phyloP scores from a whole-genome alignment of 2,888 invertebrate species.

The Glyphotaelius pellucidus region DNA sequence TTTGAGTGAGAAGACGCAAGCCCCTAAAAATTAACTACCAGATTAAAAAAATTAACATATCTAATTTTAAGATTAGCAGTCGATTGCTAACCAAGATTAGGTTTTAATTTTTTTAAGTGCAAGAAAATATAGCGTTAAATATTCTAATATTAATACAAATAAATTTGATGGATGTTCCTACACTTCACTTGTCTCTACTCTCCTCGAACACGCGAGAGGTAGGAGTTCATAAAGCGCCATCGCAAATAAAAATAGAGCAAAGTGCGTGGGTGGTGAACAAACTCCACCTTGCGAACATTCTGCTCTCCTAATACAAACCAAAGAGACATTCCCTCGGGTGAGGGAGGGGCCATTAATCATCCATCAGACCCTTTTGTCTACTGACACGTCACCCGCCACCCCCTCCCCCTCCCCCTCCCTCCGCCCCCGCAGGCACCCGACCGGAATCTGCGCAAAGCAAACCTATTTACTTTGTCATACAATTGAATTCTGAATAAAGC shows the following conservation, averaged over 20 bases:
- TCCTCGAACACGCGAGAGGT: neutral
- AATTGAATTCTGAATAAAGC: constrained; percentile 61
- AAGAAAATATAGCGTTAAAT: neutral
- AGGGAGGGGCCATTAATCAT: constrained; percentile 72
- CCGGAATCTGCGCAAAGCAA: constrained; percentile 52
- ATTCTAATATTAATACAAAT: neutral
- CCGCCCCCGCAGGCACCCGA: neutral
- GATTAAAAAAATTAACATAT: too few relatives aligned
- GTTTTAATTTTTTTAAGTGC: neutral
- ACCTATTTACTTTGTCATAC: constrained; percentile 58
- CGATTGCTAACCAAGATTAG: neutral
- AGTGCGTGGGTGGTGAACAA: constrained; percentile 22
- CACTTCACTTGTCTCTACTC: neutral
- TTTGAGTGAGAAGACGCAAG: neutral
- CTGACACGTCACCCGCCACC: constrained; percentile 68
- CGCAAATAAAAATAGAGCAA: constrained; percentile 46
- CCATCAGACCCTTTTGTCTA: constrained; percentile 74
- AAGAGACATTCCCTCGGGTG: constrained; percentile 44
- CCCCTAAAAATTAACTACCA: too few relatives aligned
- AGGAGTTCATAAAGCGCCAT: constrained; percentile 36
- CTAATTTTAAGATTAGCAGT: neutral
- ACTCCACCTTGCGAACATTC: constrained; percentile 44
- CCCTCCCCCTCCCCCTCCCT: neutral
- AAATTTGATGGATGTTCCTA: neutral
- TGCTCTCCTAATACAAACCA: constrained; percentile 49